Evolutionary conservation across 2,797 vertebrate genomes (phyloP).

Genomic region (Hoplostethus mediterraneus): DNA sequence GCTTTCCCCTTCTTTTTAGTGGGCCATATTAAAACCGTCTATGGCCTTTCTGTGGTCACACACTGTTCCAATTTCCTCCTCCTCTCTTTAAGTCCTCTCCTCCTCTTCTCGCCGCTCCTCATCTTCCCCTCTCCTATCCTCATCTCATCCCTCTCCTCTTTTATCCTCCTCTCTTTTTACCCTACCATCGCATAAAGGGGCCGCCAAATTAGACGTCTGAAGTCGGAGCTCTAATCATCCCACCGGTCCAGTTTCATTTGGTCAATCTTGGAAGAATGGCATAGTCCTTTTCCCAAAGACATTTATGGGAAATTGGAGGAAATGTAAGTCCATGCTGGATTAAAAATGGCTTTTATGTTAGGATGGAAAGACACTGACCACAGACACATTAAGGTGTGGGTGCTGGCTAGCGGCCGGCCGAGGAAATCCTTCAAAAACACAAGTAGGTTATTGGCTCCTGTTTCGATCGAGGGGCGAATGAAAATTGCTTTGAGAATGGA

Average conservation of each 20-base stretch:
- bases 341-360: conserved; percentile 14
- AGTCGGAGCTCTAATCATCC: conserved; percentile 60
- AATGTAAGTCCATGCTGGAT: conserved; percentile 32
- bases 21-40: conserved; percentile 75
- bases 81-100: conserved; percentile 54
- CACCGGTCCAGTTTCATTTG: conserved; percentile 39
- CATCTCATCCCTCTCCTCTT: conserved; percentile 6
- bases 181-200: conserved; percentile 58
- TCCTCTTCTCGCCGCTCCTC: conserved; percentile 19
- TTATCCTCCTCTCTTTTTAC: conserved; percentile 35
- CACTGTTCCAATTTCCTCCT: conserved; percentile 80
- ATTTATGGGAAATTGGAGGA: conserved; percentile 47
- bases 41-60: conserved; percentile 80
- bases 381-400: conserved; percentile 33
- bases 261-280: conserved; percentile 31
- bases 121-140: conserved; percentile 8
- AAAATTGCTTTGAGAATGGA: conserved; percentile 19
- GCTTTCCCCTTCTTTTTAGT: conserved; percentile 79
- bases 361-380: neutral
- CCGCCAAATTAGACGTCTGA: conserved; percentile 64
- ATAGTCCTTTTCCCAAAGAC: conserved; percentile 42
- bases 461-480: neutral
- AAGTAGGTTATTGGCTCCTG: neutral
- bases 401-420: neutral
- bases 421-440: neutral